Base-by-base conservation (phyloP, 2,797 vertebrate species). In the Picus viridis region DNA sequence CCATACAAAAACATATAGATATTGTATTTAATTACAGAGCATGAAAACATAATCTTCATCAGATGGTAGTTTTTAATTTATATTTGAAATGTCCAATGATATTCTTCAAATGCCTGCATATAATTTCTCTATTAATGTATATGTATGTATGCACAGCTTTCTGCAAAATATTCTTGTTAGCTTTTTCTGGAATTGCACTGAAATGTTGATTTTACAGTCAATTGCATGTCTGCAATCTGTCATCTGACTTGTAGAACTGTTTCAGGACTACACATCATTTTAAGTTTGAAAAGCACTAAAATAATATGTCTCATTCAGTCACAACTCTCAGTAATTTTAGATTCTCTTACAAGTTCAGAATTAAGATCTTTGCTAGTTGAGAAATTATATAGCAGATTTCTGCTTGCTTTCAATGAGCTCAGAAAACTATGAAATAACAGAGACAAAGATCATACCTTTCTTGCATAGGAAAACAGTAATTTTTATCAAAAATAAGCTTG, bases 321-420 rank as follows among this genome's bases (percentile, higher is more conserved):
- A 79, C 49, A 90, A 26, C 74, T 93, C 29, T 51, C 47, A 88
- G 54, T 83, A 73, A 90, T 85, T 94, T 88, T 80, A 92, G 58
- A 49, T 54, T 80, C 26, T 79, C 62, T 88, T 78, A 45, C 15
- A 62, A 83, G 54, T 65, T 91, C 30, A 68, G 67, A 74, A 57
- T 71, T 67, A 88, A 81, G 45, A 30, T 69, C 27, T 74, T 71
- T 82, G 26, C 62, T 64, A 32, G 58, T 74, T 49, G 51, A 5
- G 4, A 81, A 83, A 75, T 85, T 54, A 16, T 22, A 23, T 34
- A 32, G 47, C 15, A 63, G 53, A 30, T 74, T 58, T 45, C 26
- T 69, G 10, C 70, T 74, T 71, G 3, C 56, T 80, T 68, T n/a
- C 27, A 70, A 5, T 22, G 14, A 89, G 7, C 56, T 90, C 47